Base-by-base conservation (phyloP, 2,797 vertebrate species). In the Synanceia verrucosa region DNA sequence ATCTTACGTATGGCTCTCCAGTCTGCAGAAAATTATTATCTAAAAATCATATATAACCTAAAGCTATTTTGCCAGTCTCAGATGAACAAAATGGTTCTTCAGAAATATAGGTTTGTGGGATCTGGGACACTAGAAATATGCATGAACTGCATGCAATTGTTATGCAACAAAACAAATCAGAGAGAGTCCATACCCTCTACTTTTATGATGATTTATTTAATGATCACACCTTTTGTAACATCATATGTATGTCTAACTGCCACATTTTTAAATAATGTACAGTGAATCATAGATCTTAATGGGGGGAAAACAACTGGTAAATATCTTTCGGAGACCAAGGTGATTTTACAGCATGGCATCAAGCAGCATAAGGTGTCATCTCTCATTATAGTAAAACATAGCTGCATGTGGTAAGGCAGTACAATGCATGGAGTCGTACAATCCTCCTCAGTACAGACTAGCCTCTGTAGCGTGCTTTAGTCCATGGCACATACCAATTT, bases 401-500 rank as follows among this genome's bases (percentile, higher is more conserved):
- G 31, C 33, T 52, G 48, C 37, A 37, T 62, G 41, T 4, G 41
- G 69, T 76, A 55, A 5, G 4, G 23, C 23, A 77, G 60, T 19
- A 62, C 9, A 70, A 28, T 10, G 5, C 21, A 77, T 16, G 10
- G 23, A 43, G 65, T 76, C 50, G 26, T 52, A 16, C 77, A 63
- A 63, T 77, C 41, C 33, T 52, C 47, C 57, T 56, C 61, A 39
- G 39, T 33, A 23, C 59, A 69, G 10, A 52, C 9, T 9, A 44
- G 23, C 56, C 46, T 6, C 43, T 48, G 34, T 47, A n/a, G 33
- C 14, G 13, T 33, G 41, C 29, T 37, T 56, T 44, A 43, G 43
- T 37, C 26, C 10, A 50, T 26, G 37, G n/a, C 23, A 68, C 18
- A 80, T 29, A 43, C n/a, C 34, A 28, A 64, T 78, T 70, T 64